These are phyloP conservation scores for Cyaniris semiargus DNA, from an alignment of 2,888 invertebrate species.

Conservation along the genomic window DNA sequence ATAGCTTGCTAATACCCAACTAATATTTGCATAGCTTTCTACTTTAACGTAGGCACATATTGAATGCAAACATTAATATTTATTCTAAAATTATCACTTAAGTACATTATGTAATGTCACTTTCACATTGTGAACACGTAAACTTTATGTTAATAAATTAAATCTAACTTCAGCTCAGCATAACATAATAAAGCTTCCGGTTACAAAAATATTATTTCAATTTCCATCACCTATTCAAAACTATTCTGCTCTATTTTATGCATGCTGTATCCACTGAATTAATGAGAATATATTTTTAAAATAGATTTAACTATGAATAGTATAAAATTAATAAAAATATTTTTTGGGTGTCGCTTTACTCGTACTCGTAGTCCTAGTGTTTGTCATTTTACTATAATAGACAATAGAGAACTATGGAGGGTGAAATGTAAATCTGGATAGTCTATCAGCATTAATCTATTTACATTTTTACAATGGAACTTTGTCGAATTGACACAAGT, in stretches of 20 bases:
- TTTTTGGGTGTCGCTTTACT: background rate
- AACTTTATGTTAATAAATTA: background rate
- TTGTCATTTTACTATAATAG: constrained; percentile 4
- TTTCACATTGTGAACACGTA: constrained; percentile 15
- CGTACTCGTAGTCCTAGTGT: background rate
- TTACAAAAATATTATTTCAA: too few relatives aligned
- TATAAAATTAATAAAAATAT: background rate
- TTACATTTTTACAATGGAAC: constrained; percentile 17
- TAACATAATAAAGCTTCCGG: background rate
- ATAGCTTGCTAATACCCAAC: background rate
- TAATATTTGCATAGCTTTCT: constrained; percentile 35
- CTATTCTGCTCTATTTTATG: too few relatives aligned
- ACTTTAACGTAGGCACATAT: constrained; percentile 46
- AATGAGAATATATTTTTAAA: too few relatives aligned
- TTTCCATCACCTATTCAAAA: too few relatives aligned
- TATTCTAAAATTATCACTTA: constrained; percentile 39
- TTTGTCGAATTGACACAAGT: background rate
- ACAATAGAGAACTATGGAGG: constrained; percentile 6
- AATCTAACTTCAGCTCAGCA: background rate
- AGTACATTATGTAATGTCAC: constrained; percentile 39
- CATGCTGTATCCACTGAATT: too few relatives aligned
- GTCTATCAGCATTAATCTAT: constrained; percentile 26
- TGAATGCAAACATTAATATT: constrained; percentile 38
- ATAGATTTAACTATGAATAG: background rate
- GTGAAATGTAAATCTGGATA: background rate